phyloP scores from a whole-genome alignment of 2,113 vertebrate genomes.

The Abramis brama region DNA sequence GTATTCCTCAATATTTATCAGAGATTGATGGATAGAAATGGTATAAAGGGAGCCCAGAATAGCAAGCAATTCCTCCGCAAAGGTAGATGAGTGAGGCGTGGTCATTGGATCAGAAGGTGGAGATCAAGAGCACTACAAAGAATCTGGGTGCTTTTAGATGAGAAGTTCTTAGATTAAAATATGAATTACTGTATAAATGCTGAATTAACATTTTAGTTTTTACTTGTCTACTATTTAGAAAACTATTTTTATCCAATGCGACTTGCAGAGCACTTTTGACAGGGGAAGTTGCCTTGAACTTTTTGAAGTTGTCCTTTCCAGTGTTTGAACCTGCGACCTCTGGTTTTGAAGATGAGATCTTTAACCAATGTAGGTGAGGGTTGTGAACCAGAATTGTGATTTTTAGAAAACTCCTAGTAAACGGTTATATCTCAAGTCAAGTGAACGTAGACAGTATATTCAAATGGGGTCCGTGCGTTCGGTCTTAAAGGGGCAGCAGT shows the following conservation, averaged over 20 bases:
- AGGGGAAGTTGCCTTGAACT: not conserved
- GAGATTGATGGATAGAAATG: constrained; percentile 35
- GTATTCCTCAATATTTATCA: constrained; percentile 39
- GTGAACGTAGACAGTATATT: no score
- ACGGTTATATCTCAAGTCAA: no score
- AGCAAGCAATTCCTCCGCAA: constrained; percentile 1
- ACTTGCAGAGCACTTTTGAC: not conserved
- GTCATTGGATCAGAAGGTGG: constrained; percentile 28
- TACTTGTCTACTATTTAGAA: not conserved
- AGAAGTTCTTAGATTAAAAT: constrained; percentile 5
- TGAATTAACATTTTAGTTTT: not conserved
- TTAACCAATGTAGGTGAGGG: not conserved
- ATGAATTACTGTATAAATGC: not conserved
- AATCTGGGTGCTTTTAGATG: constrained; percentile 28
- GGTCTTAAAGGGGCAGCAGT: no score
- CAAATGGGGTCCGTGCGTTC: no score
- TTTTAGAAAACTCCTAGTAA: no score
- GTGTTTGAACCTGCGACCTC: not conserved
- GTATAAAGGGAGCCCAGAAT: constrained; percentile 39
- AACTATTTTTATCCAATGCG: not conserved
- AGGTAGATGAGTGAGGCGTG: constrained; percentile 34
- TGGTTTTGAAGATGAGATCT: not conserved
- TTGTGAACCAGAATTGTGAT: not conserved
- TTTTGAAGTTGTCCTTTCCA: not conserved
- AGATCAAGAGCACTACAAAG: not conserved